Percentiles rank a stretch among this genome's conserved stretches.
These are phyloP conservation scores for Scaptomyza montana DNA, from an alignment of 1,140 invertebrate species.

Conservation along the genomic window DNA sequence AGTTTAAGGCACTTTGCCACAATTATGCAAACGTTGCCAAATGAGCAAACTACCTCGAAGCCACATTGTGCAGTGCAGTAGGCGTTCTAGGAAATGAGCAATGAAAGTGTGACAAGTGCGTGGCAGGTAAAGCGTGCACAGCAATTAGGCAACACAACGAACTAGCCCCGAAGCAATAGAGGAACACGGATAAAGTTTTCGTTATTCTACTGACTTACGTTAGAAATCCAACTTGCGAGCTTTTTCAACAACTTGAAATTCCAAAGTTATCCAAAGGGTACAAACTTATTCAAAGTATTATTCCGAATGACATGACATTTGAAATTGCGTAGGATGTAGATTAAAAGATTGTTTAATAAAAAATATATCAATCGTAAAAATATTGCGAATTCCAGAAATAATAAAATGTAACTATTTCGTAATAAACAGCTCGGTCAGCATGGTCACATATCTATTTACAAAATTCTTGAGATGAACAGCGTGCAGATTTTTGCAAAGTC, in stretches of 20 bases:
- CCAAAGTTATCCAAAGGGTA: not conserved
- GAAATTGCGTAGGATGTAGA: no score
- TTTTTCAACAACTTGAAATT: not conserved
- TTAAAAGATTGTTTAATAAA: not conserved
- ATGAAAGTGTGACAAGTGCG: slow-evolving; percentile 57
- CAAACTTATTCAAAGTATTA: not conserved
- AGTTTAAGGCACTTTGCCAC: slow-evolving; percentile 66
- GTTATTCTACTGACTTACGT: not conserved
- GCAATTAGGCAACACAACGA: slow-evolving; percentile 59
- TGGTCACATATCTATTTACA: no score
- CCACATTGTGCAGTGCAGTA: no score
- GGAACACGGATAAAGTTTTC: slow-evolving; percentile 10
- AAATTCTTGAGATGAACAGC: not conserved
- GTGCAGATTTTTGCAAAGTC: not conserved
- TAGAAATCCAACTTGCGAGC: not conserved
- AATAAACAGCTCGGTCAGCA: no score
- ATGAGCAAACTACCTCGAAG: slow-evolving; percentile 30
- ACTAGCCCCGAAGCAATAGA: not conserved
- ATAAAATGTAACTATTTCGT: no score
- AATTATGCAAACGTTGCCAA: slow-evolving; percentile 63
- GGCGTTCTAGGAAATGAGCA: slow-evolving; percentile 53
- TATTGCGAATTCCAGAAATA: no score
- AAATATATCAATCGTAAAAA: not conserved
- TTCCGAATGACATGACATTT: no score
- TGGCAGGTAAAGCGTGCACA: slow-evolving; percentile 30